Evolutionary conservation across 2,113 vertebrate species (phyloP).

Genomic region (Amblyornis subalaris): DNA sequence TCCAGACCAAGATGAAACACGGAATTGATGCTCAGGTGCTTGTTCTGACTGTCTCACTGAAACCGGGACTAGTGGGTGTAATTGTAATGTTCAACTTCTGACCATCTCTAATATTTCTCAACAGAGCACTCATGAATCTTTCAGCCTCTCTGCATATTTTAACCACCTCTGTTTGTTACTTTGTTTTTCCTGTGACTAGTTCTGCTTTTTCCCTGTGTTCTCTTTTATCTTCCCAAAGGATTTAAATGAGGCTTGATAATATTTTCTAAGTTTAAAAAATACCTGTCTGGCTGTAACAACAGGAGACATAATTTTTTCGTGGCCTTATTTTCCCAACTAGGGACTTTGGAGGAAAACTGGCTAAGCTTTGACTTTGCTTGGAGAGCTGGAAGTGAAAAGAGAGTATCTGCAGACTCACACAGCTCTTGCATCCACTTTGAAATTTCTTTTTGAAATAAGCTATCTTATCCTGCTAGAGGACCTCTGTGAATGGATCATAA

Average conservation of each 20-base stretch:
- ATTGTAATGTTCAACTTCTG: not conserved
- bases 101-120: not conserved
- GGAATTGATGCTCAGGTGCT: not conserved
- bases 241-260: not conserved
- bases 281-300: not conserved
- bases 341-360: not conserved
- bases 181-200: not conserved
- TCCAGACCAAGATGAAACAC: not conserved
- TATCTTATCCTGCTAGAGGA: not conserved
- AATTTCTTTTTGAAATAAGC: not conserved
- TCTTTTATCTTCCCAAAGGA: not conserved
- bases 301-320: not conserved
- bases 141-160: not conserved
- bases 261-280: not conserved
- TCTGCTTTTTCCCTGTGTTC: not conserved
- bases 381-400: not conserved
- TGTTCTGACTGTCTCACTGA: not conserved
- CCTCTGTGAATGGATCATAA: not conserved
- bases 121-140: not conserved
- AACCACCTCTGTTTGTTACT: not conserved
- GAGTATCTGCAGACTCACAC: not conserved
- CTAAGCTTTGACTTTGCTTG: slow-evolving; percentile 9
- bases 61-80: not conserved
- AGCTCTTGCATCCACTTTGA: slow-evolving; percentile 21
- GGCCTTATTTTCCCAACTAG: slow-evolving; percentile 19